A percentile compares a stretch with the other conserved stretches of the same genome.
These are phyloP conservation scores for Cremastinae sp. DNA, from an alignment of 2,888 invertebrate species.

Conservation along the genomic window DNA sequence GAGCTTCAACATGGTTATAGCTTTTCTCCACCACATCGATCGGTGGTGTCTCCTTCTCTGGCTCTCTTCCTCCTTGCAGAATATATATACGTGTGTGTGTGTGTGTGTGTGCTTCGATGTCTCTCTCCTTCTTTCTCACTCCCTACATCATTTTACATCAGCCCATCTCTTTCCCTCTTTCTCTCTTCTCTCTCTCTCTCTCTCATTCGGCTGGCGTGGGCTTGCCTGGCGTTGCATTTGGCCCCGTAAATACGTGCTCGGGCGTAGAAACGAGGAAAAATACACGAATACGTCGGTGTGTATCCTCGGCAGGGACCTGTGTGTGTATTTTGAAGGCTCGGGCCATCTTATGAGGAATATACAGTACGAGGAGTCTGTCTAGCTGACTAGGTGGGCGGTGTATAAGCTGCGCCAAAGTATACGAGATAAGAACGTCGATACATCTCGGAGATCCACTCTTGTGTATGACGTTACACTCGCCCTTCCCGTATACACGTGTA, in stretches of 20 bases:
- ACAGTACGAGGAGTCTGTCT: no score
- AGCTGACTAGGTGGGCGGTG: slow-evolving; percentile 52
- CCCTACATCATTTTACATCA: no score
- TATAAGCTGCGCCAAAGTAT: slow-evolving; percentile 45
- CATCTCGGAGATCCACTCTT: slow-evolving; percentile 48
- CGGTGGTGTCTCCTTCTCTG: slow-evolving; percentile 21
- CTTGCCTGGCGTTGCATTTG: slow-evolving; percentile 58
- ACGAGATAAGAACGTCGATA: slow-evolving; percentile 55
- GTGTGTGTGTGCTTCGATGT: no score
- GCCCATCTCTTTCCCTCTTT: no score
- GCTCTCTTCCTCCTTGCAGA: no score
- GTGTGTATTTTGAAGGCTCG: slow-evolving; percentile 1
- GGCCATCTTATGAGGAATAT: slow-evolving; percentile 39
- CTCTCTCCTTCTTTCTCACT: no score
- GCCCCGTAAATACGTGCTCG: slow-evolving; percentile 61
- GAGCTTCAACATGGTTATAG: slow-evolving; percentile 19
- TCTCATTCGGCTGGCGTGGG: slow-evolving; percentile 36
- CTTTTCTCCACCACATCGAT: slow-evolving; percentile 56
- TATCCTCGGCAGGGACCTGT: no score
- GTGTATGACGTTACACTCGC: no score
- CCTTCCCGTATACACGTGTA: slow-evolving; percentile 29
- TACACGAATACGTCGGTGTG: slow-evolving; percentile 42
- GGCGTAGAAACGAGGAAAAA: slow-evolving; percentile 60
- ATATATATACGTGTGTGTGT: no score
- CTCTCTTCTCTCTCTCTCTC: slow-evolving; percentile 27